Conservation (phyloP, 2,797 vertebrate genomes). For the Catostomus latipinnis region DNA sequence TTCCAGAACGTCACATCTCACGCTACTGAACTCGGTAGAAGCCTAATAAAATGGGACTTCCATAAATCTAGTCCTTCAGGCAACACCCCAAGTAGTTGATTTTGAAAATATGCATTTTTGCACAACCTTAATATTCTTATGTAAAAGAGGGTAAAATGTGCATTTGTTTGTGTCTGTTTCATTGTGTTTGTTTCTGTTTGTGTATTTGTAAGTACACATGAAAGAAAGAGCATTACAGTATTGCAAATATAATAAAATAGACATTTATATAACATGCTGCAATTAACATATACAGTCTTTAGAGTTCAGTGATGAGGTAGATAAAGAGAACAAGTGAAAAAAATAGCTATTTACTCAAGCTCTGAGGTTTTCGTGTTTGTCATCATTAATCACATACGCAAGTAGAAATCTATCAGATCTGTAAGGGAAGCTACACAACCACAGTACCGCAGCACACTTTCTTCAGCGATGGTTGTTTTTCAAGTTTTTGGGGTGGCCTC, state of each 20-base stretch:
- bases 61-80: too few species aligned
- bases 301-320: constrained; percentile 64
- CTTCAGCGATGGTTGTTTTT: constrained; percentile 46
- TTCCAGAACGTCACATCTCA: too few species aligned
- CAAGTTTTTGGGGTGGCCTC: not conserved
- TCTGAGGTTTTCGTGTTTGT: constrained; percentile 55
- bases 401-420: constrained; percentile 28
- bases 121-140: not conserved
- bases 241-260: too few species aligned
- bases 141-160: not conserved
- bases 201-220: too few species aligned
- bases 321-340: constrained; percentile 65
- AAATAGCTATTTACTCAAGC: too few species aligned
- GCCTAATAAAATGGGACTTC: too few species aligned
- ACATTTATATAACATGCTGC: constrained; percentile 52
- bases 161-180: too few species aligned
- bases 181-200: too few species aligned
- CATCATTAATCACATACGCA: constrained; percentile 62
- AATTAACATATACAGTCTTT: constrained; percentile 35
- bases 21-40: too few species aligned
- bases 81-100: too few species aligned
- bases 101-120: too few species aligned
- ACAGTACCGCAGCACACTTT: constrained; percentile 38
- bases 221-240: too few species aligned
- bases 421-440: constrained; percentile 45